These are phyloP conservation scores for Parasteatoda lunata DNA, from an alignment of 2,888 invertebrate species.

Conservation along the genomic window DNA sequence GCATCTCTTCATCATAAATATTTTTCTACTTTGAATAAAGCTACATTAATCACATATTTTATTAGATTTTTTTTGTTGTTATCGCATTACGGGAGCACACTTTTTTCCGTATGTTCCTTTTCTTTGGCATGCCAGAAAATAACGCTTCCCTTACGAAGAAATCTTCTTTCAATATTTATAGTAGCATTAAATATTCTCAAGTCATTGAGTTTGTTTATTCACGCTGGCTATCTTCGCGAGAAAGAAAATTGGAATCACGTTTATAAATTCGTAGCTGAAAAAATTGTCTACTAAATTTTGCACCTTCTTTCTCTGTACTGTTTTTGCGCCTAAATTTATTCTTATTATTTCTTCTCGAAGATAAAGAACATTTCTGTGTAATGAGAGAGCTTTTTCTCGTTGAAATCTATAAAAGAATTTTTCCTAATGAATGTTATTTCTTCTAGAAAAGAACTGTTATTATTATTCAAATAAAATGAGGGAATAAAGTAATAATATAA, in stretches of 20 bases:
- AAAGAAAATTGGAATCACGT: background rate
- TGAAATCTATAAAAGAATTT: too few relatives aligned
- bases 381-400: too few relatives aligned
- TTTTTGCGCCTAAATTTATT: too few relatives aligned
- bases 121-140: background rate
- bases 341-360: too few relatives aligned
- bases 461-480: too few relatives aligned
- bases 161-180: slow-evolving; percentile 63
- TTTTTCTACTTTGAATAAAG: background rate
- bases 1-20: background rate
- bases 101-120: background rate
- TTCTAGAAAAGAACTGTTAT: too few relatives aligned
- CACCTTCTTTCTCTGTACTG: background rate
- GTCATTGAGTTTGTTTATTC: slow-evolving; percentile 58
- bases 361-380: too few relatives aligned
- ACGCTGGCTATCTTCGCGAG: background rate
- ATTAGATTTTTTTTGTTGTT: background rate
- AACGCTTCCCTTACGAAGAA: background rate
- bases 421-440: too few relatives aligned
- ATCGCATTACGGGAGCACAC: background rate
- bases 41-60: background rate
- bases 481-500: too few relatives aligned
- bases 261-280: slow-evolving; percentile 3
- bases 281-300: background rate
- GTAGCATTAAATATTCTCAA: slow-evolving; percentile 54